Conservation (phyloP, 2,797 vertebrate species). For the Neostethus bicornis region DNA sequence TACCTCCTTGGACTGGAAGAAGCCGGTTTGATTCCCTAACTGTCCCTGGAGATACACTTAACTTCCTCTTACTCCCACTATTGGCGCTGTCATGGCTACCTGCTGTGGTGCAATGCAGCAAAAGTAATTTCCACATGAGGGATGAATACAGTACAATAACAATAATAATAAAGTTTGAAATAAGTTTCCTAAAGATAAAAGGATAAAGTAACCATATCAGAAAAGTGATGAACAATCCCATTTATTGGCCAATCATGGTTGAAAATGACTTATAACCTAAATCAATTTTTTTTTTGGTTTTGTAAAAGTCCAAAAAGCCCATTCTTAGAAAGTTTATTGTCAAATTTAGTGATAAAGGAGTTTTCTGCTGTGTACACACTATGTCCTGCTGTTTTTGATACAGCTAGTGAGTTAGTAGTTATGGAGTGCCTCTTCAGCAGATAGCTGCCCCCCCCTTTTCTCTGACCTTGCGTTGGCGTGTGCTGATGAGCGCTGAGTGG, state of each 20-base stretch:
- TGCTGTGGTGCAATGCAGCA: too few species aligned
- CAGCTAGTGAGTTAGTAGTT: slow-evolving; percentile 57
- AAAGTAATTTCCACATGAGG: too few species aligned
- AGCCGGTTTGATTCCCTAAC: too few species aligned
- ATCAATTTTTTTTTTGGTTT: background rate
- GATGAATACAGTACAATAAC: too few species aligned
- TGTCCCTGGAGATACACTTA: too few species aligned
- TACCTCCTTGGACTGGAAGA: too few species aligned
- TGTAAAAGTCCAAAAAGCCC: background rate
- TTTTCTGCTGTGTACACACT: slow-evolving; percentile 17
- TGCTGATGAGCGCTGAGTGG: slow-evolving; percentile 75
- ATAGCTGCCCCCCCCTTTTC: slow-evolving; percentile 58
- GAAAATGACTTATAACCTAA: background rate
- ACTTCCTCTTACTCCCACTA: too few species aligned
- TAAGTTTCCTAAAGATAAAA: background rate
- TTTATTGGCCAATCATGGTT: background rate
- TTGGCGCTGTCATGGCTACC: too few species aligned
- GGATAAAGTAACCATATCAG: slow-evolving; percentile 6
- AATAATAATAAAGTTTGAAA: too few species aligned
- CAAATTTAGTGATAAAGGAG: slow-evolving; percentile 1
- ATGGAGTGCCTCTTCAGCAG: slow-evolving; percentile 69
- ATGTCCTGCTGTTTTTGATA: slow-evolving; percentile 50
- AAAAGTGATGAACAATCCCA: too few species aligned
- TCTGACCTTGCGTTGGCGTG: slow-evolving; percentile 75
- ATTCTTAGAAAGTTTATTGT: background rate